phyloP scores from a whole-genome alignment of 1,140 invertebrate genomes.

The Oppia nitens region DNA sequence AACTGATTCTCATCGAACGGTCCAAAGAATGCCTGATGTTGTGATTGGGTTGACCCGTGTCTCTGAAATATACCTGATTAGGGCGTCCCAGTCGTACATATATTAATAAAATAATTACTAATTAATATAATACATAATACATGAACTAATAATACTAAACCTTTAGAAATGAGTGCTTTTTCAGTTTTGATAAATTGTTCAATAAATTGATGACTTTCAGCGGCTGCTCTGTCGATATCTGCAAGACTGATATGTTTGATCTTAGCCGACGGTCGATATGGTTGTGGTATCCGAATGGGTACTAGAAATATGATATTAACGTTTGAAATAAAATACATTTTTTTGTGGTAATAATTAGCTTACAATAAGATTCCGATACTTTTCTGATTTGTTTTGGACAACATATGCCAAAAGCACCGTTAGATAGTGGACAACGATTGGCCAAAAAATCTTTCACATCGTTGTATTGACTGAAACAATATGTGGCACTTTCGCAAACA shows the following conservation, averaged over 20 bases:
- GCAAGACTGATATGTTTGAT: constrained; percentile 9
- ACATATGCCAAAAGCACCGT: constrained; percentile 7
- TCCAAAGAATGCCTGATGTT: constrained; percentile 17
- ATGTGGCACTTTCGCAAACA: constrained; percentile 3
- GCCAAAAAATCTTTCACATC: constrained; percentile 3
- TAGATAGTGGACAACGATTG: constrained; percentile 8
- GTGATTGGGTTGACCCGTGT: constrained; percentile 11
- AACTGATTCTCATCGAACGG: constrained; percentile 9
- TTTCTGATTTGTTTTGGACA: constrained; percentile 8
- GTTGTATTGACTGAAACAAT: constrained; percentile 14
- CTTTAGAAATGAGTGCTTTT: constrained; percentile 1
- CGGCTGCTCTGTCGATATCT: constrained; percentile 12
- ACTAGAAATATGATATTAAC: neutral
- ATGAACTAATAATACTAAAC: constrained; percentile 2
- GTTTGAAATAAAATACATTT: neutral
- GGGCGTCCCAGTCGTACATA: neutral
- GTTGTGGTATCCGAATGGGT: constrained; percentile 11
- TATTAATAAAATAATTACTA: neutral
- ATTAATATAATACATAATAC: neutral
- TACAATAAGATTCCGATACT: neutral
- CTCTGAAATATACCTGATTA: constrained; percentile 9
- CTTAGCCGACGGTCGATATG: neutral
- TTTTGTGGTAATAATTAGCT: neutral
- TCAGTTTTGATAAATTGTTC: constrained; percentile 7
- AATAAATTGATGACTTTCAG: constrained; percentile 3